Base-by-base conservation (phyloP, 2,888 invertebrate genomes). In the Maniola hyperantus region DNA sequence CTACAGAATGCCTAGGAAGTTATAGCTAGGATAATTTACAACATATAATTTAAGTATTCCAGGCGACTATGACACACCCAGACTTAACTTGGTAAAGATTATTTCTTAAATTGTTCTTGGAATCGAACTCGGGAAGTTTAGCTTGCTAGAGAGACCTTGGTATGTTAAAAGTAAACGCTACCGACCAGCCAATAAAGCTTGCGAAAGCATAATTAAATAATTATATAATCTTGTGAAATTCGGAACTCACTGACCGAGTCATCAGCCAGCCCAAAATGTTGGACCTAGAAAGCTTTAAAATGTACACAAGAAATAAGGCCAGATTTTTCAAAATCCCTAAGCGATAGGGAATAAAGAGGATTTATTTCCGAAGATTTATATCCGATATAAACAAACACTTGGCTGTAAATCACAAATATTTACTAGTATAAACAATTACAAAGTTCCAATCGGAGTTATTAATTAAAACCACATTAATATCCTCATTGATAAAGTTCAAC, bases 401-500 rank as follows among this genome's bases (percentile, higher is more conserved):
- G 2, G 6, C 20, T 1, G 39, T 39, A 18, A 57, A 57, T 18
- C 11, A 39, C 20, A 39, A 15, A 39, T 42, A 42, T 20, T 18
- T 13, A 57, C 10, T 42, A 42, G 13, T 39, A 57, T 20, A 57
- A 20, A 57, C 42, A 57, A 57, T 57, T 34, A 57, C 51, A 60
- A 60, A 44, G 15, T 48, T 61, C 36, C 20, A 64, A 51, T 63
- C 18, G 42, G 36, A 55, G 55, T 62, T 57, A 54, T 50, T 64
- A 62, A 59, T 66, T 67, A 67, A 63, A 66, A 65, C 65, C 34
- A 63, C 34, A 67, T 64, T 53, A 42, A 66, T 63, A 72, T 73
- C 65, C 65, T 71, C 70, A 71, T 74, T 72, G 67, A 68, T 69
- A 83, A 42, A 88, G 90, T 88, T 89, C 88, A 87, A 79, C 83